Conservation (phyloP, 2,888 invertebrate species). For the Mesochorus sp. region DNA sequence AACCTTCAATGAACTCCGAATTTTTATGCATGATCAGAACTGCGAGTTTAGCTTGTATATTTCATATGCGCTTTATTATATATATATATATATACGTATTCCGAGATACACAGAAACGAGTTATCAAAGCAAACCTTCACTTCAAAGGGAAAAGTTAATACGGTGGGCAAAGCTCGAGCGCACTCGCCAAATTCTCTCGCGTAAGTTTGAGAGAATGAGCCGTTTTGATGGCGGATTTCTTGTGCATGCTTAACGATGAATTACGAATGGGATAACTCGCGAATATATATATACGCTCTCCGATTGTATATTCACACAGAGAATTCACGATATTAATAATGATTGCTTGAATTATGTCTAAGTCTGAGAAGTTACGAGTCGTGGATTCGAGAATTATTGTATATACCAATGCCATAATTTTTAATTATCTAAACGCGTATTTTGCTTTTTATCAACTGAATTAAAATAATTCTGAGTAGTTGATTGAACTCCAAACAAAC, state of each 20-base stretch:
- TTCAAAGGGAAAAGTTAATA: slow-evolving; percentile 68
- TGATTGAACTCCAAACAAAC: background rate
- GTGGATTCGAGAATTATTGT: background rate
- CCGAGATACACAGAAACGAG: background rate
- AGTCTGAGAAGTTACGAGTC: background rate
- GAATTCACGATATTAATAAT: slow-evolving; percentile 60
- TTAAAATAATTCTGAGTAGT: background rate
- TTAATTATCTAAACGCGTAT: background rate
- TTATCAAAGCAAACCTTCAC: slow-evolving; percentile 61
- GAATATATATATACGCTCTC: too few relatives aligned
- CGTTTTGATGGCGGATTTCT: slow-evolving; percentile 28
- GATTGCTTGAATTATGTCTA: background rate
- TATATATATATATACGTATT: too few relatives aligned
- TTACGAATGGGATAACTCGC: slow-evolving; percentile 52
- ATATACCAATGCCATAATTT: background rate
- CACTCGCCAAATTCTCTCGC: slow-evolving; percentile 60
- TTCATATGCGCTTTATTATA: background rate
- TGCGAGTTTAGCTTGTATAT: background rate
- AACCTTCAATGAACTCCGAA: too few relatives aligned
- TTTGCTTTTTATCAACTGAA: background rate
- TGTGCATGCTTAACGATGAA: slow-evolving; percentile 47
- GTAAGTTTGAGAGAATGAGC: slow-evolving; percentile 47
- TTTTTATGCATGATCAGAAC: background rate
- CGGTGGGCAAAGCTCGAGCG: slow-evolving; percentile 41
- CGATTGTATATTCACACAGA: slow-evolving; percentile 62